Base-by-base conservation (phyloP, 2,797 vertebrate species). In the Parauchenoglanis punctatus region DNA sequence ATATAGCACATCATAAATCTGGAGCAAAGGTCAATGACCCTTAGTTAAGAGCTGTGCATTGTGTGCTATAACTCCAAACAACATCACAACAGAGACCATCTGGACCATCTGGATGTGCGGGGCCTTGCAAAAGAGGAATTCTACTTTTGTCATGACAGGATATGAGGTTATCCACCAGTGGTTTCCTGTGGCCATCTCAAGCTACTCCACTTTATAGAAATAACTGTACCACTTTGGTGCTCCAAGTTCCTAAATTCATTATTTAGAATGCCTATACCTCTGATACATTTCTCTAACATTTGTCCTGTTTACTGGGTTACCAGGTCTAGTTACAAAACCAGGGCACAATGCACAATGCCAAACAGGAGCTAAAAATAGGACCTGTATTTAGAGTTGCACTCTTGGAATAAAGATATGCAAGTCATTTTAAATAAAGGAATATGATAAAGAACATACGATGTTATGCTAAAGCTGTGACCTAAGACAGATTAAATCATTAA, bases 141-240 rank as follows among this genome's bases (percentile, higher is more conserved):
- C 81, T 58, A 28, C 61, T 67, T 78, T 86, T 85, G 58, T 75
- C 54, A 72, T 54, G 46, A 89, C 89, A 91, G 92, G 85, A 91
- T 82, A 93, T 93, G 88, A 95, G 90, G 91, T 93, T 92, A 93
- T 67, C 84, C 44, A 70, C 52, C 73, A 89, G 92, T 87, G 73
- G 92, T 93, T 93, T 93, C 92, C 90, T 88, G 87, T 90, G 90
- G 85, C 84, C 89, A 86, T 86, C 90, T 83, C 76, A 85, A 84
- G 68, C 65, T 77, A 59, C 13, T 54, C 46, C 49, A 52, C 44
- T 73, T 12, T 5, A 73, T 5, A 44, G 68, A 20, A 75, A 40
- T 40, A 40, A 40, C 35, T 49, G 72, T 52, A 76, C 46, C 59
- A 35, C 54, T 35, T 58, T 8, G 8, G 23, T 46, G 0, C 61